phyloP scores from a whole-genome alignment of 1,140 invertebrate genomes.

The Bicyclus anynana region DNA sequence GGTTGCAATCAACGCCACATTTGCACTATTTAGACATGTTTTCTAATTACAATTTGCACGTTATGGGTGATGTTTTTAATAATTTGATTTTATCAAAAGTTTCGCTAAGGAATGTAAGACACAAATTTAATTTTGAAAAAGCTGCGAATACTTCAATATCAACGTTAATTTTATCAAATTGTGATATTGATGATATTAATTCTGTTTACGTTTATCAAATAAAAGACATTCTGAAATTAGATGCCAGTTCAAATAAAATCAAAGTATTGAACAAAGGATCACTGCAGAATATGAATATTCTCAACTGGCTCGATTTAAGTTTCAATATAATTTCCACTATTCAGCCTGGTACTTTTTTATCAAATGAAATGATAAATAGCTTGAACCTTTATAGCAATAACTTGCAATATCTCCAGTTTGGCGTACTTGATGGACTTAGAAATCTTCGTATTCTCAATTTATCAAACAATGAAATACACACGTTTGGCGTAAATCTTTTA shows the following conservation, averaged over 20 bases:
- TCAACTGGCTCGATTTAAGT: slow-evolving; percentile 27
- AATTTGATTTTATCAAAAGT: slow-evolving; percentile 12
- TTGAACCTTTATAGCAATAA: slow-evolving; percentile 38
- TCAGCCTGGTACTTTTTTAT: slow-evolving; percentile 35
- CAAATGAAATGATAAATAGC: slow-evolving; percentile 24
- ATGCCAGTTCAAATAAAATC: slow-evolving; percentile 22
- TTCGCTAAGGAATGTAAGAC: slow-evolving; percentile 4
- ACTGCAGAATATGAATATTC: slow-evolving; percentile 19
- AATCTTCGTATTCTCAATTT: slow-evolving; percentile 27
- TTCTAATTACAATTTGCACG: slow-evolving; percentile 9
- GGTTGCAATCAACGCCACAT: slow-evolving; percentile 4
- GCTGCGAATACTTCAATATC: slow-evolving; percentile 7
- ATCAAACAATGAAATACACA: slow-evolving; percentile 29
- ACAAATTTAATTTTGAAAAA: slow-evolving; percentile 1
- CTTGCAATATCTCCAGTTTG: slow-evolving; percentile 29
- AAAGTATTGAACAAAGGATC: slow-evolving; percentile 3
- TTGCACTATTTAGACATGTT: slow-evolving; percentile 4
- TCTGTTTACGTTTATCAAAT: slow-evolving; percentile 9
- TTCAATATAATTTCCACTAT: slow-evolving; percentile 33
- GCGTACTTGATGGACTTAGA: slow-evolving; percentile 35
- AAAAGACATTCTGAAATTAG: slow-evolving; percentile 14
- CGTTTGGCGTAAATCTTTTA: slow-evolving; percentile 15
- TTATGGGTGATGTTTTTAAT: slow-evolving; percentile 7
- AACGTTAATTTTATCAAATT: slow-evolving; percentile 6
- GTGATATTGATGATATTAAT: slow-evolving; percentile 13